Evolutionary conservation across 2,113 vertebrate species (phyloP), one percentile per base, ranked within the genome.

Genomic region (Crypturellus undulatus): DNA sequence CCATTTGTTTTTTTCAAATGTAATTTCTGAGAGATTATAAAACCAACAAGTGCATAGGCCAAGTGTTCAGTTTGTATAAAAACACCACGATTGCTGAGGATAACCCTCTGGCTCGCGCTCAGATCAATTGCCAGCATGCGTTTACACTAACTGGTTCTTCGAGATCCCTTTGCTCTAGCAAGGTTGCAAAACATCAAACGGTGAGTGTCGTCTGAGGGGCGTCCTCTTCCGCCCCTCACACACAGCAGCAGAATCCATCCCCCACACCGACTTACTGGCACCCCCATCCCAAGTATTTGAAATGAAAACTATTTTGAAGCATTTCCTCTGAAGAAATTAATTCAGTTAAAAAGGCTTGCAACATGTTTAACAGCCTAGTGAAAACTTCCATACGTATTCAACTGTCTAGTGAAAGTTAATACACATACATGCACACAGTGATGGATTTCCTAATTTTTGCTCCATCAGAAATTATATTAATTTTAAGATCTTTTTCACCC

Each of bases 291-390:
- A 54, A 73, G 64, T 13, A 60, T 59, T 68, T 28, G 56, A 67
- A 63, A 54, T 28, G 13, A 54, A 89, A 79, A 30, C 32, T 30
- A 4, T 51, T 82, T 81, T 36, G 43, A 78, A 64, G 71, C 7
- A 7, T 83, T 93, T 93, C 88, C 85, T 79, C 28, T 24, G 51
- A 88, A 76, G 71, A 81, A 96, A 95, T 12, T 2, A 5, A 45
- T 25, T 76, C 75, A 42, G 60, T 84, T 65, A 38, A 19, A 22
- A 75, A 84, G 24, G 15, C 67, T 87, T 92, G 77, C 64, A 56
- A 72, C 17, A 36, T 0, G 0, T 20, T 69, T 10, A 56, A 54
- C 78, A 72, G 75, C 45, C 16, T 40, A 38, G 5, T 1, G 5
- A 82, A 65, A 67, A 30, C 28, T 40, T 28, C 45, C 5, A 0